These are phyloP conservation scores for Corapipo altera DNA, from an alignment of 2,113 vertebrate genomes.

Conservation along the genomic window DNA sequence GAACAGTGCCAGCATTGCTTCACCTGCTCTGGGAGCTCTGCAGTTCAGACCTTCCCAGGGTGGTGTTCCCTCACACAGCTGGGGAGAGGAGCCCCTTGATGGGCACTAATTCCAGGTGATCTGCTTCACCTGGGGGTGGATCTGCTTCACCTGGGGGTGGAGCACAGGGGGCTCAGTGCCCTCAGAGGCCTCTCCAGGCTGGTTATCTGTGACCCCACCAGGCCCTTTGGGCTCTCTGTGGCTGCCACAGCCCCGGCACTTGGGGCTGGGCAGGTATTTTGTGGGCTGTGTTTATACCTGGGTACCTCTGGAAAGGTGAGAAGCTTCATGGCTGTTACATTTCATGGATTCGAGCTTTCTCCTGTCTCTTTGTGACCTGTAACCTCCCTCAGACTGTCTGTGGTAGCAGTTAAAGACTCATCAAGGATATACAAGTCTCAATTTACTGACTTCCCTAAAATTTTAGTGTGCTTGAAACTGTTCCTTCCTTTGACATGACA, in stretches of 20 bases:
- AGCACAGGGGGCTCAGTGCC: too few relatives aligned
- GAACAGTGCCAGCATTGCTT: neutral
- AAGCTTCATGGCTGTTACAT: neutral
- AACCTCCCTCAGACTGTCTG: neutral
- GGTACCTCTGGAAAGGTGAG: neutral
- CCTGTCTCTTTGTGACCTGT: neutral
- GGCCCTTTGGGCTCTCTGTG: neutral
- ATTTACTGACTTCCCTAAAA: neutral
- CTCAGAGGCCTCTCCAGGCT: too few relatives aligned
- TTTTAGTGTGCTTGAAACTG: neutral
- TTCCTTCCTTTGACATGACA: neutral
- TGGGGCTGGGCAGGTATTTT: neutral
- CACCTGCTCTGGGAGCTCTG: neutral
- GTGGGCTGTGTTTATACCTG: neutral
- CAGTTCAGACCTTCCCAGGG: fast-evolving
- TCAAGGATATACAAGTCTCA: neutral
- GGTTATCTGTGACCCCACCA: neutral
- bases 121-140: neutral
- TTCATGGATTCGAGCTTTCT: neutral
- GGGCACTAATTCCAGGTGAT: neutral
- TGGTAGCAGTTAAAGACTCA: neutral
- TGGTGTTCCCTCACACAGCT: neutral
- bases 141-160: neutral
- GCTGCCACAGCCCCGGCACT: neutral
- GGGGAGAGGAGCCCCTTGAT: neutral